Base-by-base conservation (phyloP, 1,140 invertebrate species). In the Muscidifurax raptorellus region DNA sequence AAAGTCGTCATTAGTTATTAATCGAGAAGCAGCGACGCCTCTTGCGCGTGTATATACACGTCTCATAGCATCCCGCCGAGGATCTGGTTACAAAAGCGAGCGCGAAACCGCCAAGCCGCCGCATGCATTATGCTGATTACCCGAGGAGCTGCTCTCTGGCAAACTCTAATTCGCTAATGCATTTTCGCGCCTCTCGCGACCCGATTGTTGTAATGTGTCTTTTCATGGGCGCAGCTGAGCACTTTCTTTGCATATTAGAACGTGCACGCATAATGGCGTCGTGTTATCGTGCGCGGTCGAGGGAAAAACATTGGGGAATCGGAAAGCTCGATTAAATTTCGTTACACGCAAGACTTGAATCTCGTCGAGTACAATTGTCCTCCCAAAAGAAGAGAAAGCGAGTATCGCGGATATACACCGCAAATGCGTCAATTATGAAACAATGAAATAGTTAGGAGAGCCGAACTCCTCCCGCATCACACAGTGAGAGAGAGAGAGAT, bases 371-470 rank as follows among this genome's bases (percentile, higher is more conserved):
- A 22, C 59, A n/a, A 64, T 22, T 15, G 59, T 22, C 59, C 1
- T 1, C 59, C 12, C 59, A 15, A 25, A 30, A 44, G 64, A 22
- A 64, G 75, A n/a, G 44, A 15, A 28, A 22, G 12, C 7, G 7
- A n/a, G n/a, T n/a, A n/a, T n/a, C 22, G 3, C 4, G 64, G 9
- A 59, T 82, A 40, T 27, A 40, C 15, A 67, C 75, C 64, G 18
- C 75, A 77, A 77, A 83, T 44, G 90, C 90, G 89, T 91, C 90
- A 91, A 90, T 92, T 92, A 91, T 91, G 91, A 91, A 92, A 92
- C 91, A 91, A 91, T 92, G 91, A 91, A 91, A 91, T 90, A 91
- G 91, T 91, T 90, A 90, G 88, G 85, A 59, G 47, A 64, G 82
- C 64, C 85, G 74, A 75, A 32, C 67, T 79, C 28, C 67, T 64